Percentiles rank a stretch among this genome's conserved stretches.
Evolutionary conservation across 2,888 invertebrate species (phyloP).

Genomic region (Mesorhabditis spiculigera): DNA sequence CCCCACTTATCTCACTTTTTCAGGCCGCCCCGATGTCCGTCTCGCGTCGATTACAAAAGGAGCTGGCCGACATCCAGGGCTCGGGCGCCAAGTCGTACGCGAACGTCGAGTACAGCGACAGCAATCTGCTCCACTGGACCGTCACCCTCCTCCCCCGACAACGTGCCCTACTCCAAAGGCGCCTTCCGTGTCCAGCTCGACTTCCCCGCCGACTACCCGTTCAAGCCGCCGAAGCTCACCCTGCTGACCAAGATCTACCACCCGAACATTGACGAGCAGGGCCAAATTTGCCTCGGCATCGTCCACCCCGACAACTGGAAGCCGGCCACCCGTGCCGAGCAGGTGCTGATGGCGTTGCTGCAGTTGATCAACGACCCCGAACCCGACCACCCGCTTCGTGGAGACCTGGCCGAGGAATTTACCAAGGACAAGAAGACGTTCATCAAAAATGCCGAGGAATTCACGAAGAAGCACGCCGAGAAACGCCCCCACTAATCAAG

Average conservation of each 20-base stretch:
- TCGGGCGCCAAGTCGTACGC: slow-evolving; percentile 39
- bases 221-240: slow-evolving; percentile 98
- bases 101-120: slow-evolving; percentile 87
- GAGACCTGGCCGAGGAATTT: slow-evolving; percentile 94
- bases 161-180: slow-evolving; percentile 95
- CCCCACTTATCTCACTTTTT: neutral
- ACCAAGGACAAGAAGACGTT: slow-evolving; percentile 94
- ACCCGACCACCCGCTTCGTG: slow-evolving; percentile 93
- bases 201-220: slow-evolving; percentile 98
- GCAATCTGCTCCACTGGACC: slow-evolving; percentile 92
- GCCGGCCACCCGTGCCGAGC: slow-evolving; percentile 97
- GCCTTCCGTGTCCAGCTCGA: slow-evolving; percentile 96
- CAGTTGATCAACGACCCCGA: slow-evolving; percentile 96
- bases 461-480: slow-evolving; percentile 94
- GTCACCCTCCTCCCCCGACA: slow-evolving; percentile 71
- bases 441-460: slow-evolving; percentile 95
- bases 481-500: slow-evolving; percentile 73
- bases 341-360: slow-evolving; percentile 93
- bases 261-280: slow-evolving; percentile 98
- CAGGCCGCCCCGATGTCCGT: slow-evolving; percentile 9
- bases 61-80: slow-evolving; percentile 35
- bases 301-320: slow-evolving; percentile 99
- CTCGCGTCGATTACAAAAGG: slow-evolving; percentile 12
- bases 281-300: slow-evolving; percentile 93
- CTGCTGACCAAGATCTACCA: slow-evolving; percentile 99